Evolutionary conservation across 2,113 vertebrate species (phyloP).

Genomic region (Phylloscopus trochilus): DNA sequence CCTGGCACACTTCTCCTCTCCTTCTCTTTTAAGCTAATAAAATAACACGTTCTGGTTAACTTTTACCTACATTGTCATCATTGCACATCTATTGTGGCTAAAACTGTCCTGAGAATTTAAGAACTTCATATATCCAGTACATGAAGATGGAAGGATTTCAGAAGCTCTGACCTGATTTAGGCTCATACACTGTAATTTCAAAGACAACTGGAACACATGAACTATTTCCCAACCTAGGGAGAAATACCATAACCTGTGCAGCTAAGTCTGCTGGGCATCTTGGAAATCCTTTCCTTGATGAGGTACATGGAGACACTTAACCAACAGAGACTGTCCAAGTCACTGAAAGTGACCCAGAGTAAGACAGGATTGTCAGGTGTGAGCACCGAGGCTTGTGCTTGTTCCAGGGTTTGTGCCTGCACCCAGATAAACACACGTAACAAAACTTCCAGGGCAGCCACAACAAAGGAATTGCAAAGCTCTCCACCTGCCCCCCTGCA

Average conservation of each 20-base stretch:
- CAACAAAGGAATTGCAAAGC: rapidly evolving
- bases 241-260: not conserved
- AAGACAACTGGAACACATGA: not conserved
- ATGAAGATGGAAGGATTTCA: rapidly evolving
- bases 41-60: not conserved
- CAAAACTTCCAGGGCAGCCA: too few relatives aligned
- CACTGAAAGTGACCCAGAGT: rapidly evolving
- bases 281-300: not conserved
- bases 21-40: not conserved
- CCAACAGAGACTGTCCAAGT: rapidly evolving
- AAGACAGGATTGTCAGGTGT: not conserved
- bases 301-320: not conserved
- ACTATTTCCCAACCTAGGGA: not conserved
- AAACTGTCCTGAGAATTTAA: not conserved
- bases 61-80: not conserved
- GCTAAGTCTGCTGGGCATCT: not conserved
- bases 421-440: rapidly evolving
- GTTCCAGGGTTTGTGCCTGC: not conserved
- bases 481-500: not conserved
- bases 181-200: not conserved
- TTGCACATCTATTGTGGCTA: not conserved
- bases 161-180: not conserved
- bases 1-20: not conserved
- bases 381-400: not conserved
- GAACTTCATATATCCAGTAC: rapidly evolving